Evolutionary conservation across 2,113 vertebrate species (phyloP), one percentile per base, ranked within the genome.

Genomic region (Ardeotis arabs): DNA sequence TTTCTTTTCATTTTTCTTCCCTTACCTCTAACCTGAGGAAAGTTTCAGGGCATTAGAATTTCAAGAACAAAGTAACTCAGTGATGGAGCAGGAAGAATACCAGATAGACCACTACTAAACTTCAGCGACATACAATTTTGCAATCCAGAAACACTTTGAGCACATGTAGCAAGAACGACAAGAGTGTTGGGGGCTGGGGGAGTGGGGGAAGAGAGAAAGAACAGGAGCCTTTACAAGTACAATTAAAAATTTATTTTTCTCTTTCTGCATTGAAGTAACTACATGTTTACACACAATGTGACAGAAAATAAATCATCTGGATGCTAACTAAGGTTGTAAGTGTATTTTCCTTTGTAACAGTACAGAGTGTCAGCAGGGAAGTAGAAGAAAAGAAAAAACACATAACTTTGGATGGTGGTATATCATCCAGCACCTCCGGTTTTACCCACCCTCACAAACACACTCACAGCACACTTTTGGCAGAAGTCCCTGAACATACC

Each of bases 191-290:
- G 41, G 41, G 41, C 14, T 44, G 41, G 41, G 41, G 14, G 41
- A 10, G 10, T 41, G 41, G 41, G 41, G 41, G 41, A 41, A 41
- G 41, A 28, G 44, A 39, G 4, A 45, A 21, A n/a, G 17, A 72
- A 8, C 31, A 52, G 14, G 52, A 96, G 67, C 76, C 63, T 90
- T 93, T 89, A 52, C 69, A 96, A 96, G 68, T 94, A 97, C 85
- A 97, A 97, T 95, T 97, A 93, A 85, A 97, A 97, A 93, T 97
- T 97, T 98, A 97, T 98, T 97, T 95, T 98, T 97, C 95, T 87
- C 86, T 95, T 97, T 92, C 93, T 96, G 87, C 92, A 52, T 52
- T 79, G 70, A 97, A 97, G 93, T 91, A 39, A 96, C 21, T 91
- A 96, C 83, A 97, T 17, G 7, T 97, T 94, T 91, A 96, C 84